These are phyloP conservation scores for Diplosoma virens DNA, from an alignment of 23 tunicate species.

Conservation along the genomic window DNA sequence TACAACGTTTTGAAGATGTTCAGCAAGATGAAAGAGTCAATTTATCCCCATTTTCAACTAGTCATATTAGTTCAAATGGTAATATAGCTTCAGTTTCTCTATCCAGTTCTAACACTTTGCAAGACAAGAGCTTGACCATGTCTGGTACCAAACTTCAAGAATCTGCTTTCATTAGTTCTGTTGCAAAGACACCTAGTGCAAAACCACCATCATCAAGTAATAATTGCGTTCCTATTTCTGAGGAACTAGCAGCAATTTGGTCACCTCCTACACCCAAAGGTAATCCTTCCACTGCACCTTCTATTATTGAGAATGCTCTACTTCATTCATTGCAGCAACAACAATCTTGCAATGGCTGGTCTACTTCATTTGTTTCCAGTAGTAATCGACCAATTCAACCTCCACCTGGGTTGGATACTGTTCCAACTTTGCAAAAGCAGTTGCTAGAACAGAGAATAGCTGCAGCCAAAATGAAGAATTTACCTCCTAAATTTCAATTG, in stretches of 20 bases:
- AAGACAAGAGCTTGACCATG: not conserved
- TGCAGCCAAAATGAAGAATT: constrained; percentile 33
- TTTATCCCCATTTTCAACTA: not conserved
- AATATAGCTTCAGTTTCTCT: not conserved
- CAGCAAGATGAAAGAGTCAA: not conserved
- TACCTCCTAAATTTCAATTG: constrained; percentile 51
- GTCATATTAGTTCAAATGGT: not conserved
- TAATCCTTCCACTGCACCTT: not conserved
- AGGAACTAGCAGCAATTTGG: constrained; percentile 57
- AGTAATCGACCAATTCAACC: constrained; percentile 22
- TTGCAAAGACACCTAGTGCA: not conserved
- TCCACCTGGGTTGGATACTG: constrained; percentile 41
- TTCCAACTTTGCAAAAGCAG: constrained; percentile 27
- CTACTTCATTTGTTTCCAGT: not conserved
- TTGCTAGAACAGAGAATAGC: constrained; percentile 31
- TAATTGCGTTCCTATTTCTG: constrained; percentile 17
- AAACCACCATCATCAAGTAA: not conserved
- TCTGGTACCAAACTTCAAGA: not conserved
- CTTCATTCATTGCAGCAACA: constrained; percentile 60
- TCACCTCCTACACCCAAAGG: constrained; percentile 22
- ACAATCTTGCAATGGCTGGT: constrained; percentile 39
- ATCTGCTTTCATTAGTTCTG: not conserved
- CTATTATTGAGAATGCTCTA: constrained; percentile 34
- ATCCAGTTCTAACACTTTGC: not conserved
- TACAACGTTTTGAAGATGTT: constrained; percentile 13